These are phyloP conservation scores for Helicolenus hilgendorfi DNA, from an alignment of 2,797 vertebrate genomes.

Conservation along the genomic window DNA sequence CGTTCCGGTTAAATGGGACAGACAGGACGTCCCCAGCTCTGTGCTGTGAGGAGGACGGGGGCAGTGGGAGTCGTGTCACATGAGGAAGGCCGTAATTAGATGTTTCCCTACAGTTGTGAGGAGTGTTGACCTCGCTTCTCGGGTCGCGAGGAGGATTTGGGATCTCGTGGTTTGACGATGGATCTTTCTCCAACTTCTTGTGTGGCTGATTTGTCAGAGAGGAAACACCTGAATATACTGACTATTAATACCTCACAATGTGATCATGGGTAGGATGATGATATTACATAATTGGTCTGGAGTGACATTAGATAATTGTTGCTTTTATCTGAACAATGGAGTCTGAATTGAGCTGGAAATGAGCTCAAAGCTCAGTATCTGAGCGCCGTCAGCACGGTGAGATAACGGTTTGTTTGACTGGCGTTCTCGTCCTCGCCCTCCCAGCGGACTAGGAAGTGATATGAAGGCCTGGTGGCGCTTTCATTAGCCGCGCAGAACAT, in stretches of 20 bases:
- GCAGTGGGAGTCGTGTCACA: conserved; percentile 21
- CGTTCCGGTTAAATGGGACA: conserved; percentile 59
- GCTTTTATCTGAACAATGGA: conserved; percentile 15
- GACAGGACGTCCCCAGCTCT: conserved; percentile 40
- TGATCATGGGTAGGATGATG: not conserved
- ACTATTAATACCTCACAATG: not conserved
- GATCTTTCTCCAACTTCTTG: conserved; percentile 1
- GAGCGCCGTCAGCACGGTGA: not conserved
- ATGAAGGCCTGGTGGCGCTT: not conserved
- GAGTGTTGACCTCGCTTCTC: not conserved
- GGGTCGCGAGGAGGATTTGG: not conserved
- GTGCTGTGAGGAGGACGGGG: not conserved
- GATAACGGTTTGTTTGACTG: not conserved
- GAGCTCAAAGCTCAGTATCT: conserved; percentile 37
- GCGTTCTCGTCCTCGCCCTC: not conserved
- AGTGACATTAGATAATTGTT: not conserved
- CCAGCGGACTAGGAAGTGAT: not conserved
- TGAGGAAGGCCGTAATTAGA: conserved; percentile 40
- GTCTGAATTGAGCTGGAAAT: conserved; percentile 35
- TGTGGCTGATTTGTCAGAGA: conserved; percentile 12
- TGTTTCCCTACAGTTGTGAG: conserved; percentile 7
- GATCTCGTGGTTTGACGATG: not conserved
- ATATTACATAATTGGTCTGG: not conserved
- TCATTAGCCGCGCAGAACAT: conserved; percentile 9
- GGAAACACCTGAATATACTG: conserved; percentile 18